Base-by-base conservation (phyloP, 35 echinoderm and acorn worm genomes). In the Amphiura filiformis region DNA sequence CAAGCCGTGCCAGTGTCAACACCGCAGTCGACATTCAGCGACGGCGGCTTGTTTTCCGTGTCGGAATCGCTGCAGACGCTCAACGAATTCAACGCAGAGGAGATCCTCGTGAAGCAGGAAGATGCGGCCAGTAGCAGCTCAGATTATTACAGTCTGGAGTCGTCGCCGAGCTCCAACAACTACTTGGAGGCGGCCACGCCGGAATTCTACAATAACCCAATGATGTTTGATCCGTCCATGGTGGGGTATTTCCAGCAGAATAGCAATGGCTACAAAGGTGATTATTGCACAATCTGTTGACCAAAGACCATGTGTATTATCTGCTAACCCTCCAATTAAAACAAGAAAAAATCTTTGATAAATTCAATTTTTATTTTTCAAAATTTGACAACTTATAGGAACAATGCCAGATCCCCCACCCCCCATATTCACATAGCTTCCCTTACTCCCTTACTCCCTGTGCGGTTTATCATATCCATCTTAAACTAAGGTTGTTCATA, bases 71-170 rank as follows among this genome's bases (percentile, higher is more conserved):
- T 98, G 13, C 96, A 98, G 80, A 98, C 96, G 14, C 93, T 98
- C 35, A 99, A 94, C 76, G 96, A 99, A 76, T 92, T 99, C 90
- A 99, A 94, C 57, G 96, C 96, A 0, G 96, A 99, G 80, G 96
- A 99, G 78, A 90, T 99, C 49, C 80, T 99, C 28, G 90, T 86
- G 80, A 99, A 95, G 34, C 94, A 99, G 81, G 90, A 99, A 44
- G 96, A 99, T 70, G 93, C 94, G 42, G 57, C 91, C 0, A 88
- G 95, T 32, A 93, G 89, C 86, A 97, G 91, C 64, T 99, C 96
- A 0, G 96, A 99, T 81, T 99, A 99, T 81, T 99, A 99, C 90
- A 99, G 96, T 80, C 90, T 94, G 0, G 93, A 92, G 39, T 91
- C 96, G 0, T 99, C 96, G 15, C 96, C 96, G 0, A 95, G 87